Percentiles rank a stretch among this genome's conserved stretches.
Conservation (phyloP, 92 coral and sea anemone genomes). For the Montipora capitata region DNA sequence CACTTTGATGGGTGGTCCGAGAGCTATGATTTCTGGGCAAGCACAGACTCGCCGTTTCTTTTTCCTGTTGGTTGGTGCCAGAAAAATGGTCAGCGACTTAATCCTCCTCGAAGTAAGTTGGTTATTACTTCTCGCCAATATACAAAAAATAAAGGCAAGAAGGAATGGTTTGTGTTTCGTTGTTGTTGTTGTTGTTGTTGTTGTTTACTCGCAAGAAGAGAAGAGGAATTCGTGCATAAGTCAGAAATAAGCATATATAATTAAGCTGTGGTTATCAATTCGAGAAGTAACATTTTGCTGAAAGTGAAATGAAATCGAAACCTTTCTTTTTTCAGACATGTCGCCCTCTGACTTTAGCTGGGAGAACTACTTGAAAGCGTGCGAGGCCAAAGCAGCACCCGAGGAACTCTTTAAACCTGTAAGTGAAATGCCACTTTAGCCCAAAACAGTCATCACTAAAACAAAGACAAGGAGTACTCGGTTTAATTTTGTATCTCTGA, state of each 20-base stretch:
- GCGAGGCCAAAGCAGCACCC: slow-evolving; percentile 88
- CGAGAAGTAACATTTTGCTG: no score
- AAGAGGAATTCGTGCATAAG: no score
- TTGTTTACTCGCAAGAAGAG: no score
- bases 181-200: no score
- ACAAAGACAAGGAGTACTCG: no score
- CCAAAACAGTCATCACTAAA: no score
- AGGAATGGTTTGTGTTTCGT: no score
- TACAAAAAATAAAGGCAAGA: no score
- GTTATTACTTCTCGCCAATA: neutral
- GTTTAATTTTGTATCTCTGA: no score
- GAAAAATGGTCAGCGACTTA: slow-evolving; percentile 85
- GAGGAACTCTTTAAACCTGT: slow-evolving; percentile 89
- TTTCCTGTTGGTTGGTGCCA: slow-evolving; percentile 98
- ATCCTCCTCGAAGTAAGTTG: slow-evolving; percentile 94
- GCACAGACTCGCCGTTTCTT: slow-evolving; percentile 91
- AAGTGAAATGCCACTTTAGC: slow-evolving; percentile 17
- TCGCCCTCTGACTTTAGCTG: slow-evolving; percentile 76
- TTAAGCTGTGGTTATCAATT: no score
- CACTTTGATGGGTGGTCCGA: slow-evolving; percentile 99
- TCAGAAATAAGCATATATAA: no score
- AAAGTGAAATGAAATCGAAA: no score
- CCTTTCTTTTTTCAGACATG: slow-evolving; percentile 9
- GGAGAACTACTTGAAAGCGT: slow-evolving; percentile 82
- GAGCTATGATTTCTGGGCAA: slow-evolving; percentile 99